Base-by-base conservation (phyloP, 2,113 vertebrate species). In the Podarcis raffonei region DNA sequence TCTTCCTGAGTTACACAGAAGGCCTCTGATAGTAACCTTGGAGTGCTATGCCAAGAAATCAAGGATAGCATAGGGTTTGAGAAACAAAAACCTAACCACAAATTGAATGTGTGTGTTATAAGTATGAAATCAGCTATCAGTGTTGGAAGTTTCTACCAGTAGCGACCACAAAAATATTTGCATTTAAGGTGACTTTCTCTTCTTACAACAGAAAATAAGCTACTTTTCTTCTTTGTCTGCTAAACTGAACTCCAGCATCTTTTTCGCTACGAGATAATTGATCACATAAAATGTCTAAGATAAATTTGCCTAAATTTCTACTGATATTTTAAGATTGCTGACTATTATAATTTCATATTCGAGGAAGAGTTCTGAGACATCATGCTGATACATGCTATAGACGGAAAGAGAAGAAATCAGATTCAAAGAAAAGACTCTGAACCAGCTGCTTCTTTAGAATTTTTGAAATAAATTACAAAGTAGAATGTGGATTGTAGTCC, bases 271-370 rank as follows among this genome's bases (percentile, higher is more conserved):
- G 25, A 83, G 25, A 83, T 71, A 30, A 53, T 69, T 48, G 25
- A 27, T 48, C 27, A 66, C 39, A 83, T 69, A 71, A 83, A 83
- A 83, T 27, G 71, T 25, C 35, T n/a, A 71, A 48, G 27, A 30
- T 83, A 27, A 71, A 48, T 83, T 83, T 83, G 42, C 65, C 37
- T 69, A 69, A 53, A 53, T 53, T 42, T 42, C 37, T 69, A 69
- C 30, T 71, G 11, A 30, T 71, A 71, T 30, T 81, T 32, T 78
- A 87, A 22, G 90, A 90, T 39, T 92, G 25, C 1, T 72, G 42
- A 87, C 85, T 84, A 78, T 87, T 93, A 91, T 92, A 74, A 57
- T 39, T 90, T 92, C 62, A 69, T 79, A 85, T 91, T 84, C 39
- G 71, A 72, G 35, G 27, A 53, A 48, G 30, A 66, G 9, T 48